These are phyloP conservation scores for Phalacrocorax aristotelis DNA, from an alignment of 2,113 vertebrate species.

Conservation along the genomic window DNA sequence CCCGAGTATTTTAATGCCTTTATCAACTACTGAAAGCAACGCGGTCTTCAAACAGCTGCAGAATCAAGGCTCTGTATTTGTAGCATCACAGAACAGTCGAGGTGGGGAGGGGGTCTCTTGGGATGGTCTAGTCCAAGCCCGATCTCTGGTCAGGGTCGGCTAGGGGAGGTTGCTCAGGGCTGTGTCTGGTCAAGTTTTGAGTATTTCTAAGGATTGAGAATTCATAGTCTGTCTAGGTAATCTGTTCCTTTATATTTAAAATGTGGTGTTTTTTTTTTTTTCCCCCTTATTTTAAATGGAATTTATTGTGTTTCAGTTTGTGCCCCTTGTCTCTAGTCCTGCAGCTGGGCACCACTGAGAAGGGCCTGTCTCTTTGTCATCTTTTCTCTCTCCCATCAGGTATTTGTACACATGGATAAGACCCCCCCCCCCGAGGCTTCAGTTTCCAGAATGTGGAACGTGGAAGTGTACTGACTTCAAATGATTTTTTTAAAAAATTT, in stretches of 20 bases:
- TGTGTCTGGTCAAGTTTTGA: rapidly evolving
- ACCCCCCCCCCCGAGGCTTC: not conserved
- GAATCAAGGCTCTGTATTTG: not conserved
- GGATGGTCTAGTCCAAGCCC: not conserved
- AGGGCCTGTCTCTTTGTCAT: not conserved
- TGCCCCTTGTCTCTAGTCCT: not conserved
- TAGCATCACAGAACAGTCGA: not conserved
- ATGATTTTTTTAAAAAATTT: not conserved
- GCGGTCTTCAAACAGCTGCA: not conserved
- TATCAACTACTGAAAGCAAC: not conserved
- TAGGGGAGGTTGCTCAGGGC: not conserved
- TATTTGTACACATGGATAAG: not conserved
- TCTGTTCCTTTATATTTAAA: not conserved
- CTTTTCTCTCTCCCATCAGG: not conserved
- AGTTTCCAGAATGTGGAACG: not conserved
- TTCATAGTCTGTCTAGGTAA: not conserved
- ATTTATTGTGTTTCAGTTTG: not conserved
- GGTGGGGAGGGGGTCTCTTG: not conserved
- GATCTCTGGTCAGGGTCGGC: not conserved
- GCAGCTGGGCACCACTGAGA: not conserved
- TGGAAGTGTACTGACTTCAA: not conserved
- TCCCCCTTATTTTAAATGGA: not conserved
- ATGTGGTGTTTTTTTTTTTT: no score
- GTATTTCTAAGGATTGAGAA: not conserved
- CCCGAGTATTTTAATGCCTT: not conserved